Conservation (phyloP, 2,888 invertebrate species). For the Patella ulyssiponensis region DNA sequence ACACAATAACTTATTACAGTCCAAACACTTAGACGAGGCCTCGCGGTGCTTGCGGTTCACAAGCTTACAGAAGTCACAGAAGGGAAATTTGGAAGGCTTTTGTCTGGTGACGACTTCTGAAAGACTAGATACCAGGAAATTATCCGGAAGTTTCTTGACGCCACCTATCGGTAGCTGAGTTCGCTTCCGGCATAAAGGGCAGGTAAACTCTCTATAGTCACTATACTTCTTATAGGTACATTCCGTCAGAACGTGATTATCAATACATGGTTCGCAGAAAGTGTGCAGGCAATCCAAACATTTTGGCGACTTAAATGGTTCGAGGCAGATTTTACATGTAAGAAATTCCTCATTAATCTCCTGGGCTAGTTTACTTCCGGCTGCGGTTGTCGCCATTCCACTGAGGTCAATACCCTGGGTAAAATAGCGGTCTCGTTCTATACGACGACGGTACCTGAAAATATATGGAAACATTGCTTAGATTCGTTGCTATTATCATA, state of each 20-base stretch:
- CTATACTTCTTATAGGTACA: constrained; percentile 73
- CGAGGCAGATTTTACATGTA: constrained; percentile 71
- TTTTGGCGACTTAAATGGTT: constrained; percentile 71
- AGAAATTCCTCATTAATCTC: constrained; percentile 73
- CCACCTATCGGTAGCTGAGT: constrained; percentile 72
- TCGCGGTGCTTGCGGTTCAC: constrained; percentile 69
- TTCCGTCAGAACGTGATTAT: constrained; percentile 71
- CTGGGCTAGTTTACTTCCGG: constrained; percentile 69
- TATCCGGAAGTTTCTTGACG: constrained; percentile 73
- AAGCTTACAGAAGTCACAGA: constrained; percentile 72
- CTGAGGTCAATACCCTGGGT: constrained; percentile 61
- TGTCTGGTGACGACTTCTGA: constrained; percentile 69
- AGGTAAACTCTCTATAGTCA: constrained; percentile 73
- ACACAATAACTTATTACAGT: constrained; percentile 72
- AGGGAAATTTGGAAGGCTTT: constrained; percentile 70
- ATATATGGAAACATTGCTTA: too few species aligned
- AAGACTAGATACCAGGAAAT: constrained; percentile 72
- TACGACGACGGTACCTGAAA: constrained; percentile 27
- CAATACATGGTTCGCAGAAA: constrained; percentile 72
- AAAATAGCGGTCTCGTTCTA: constrained; percentile 62
- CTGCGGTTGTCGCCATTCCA: constrained; percentile 47
- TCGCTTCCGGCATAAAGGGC: constrained; percentile 72
- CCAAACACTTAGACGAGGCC: constrained; percentile 71
- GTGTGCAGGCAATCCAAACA: constrained; percentile 72
- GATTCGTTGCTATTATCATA: too few species aligned